These are phyloP conservation scores for Cepphus grylle DNA, from an alignment of 2,113 vertebrate species.

Conservation along the genomic window DNA sequence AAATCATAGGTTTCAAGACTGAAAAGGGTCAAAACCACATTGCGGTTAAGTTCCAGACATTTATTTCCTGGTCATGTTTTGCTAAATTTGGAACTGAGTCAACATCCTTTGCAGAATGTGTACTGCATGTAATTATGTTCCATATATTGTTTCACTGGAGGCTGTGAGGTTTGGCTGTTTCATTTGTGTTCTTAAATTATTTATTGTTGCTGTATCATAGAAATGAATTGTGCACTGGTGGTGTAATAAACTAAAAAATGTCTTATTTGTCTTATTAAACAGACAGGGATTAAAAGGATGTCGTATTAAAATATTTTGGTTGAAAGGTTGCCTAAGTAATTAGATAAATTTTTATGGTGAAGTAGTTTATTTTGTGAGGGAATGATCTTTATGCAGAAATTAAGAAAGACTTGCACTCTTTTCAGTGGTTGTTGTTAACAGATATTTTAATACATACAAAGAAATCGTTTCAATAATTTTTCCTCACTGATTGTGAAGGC, in stretches of 20 bases:
- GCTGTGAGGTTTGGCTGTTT: neutral
- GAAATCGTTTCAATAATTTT: neutral
- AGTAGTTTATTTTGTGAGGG: neutral
- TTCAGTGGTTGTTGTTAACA: neutral
- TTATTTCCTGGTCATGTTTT: conserved; percentile 3
- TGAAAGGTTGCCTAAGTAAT: neutral
- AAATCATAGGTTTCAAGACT: neutral
- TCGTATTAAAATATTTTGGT: neutral
- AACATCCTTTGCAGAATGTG: conserved; percentile 1
- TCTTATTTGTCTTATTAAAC: neutral
- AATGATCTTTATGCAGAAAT: neutral
- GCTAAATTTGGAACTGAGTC: neutral
- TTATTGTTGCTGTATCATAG: neutral
- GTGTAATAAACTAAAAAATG: neutral
- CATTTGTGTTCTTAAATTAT: neutral
- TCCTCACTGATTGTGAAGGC: neutral
- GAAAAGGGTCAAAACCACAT: neutral
- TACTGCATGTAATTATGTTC: neutral
- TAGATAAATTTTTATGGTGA: neutral
- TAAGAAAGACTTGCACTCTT: neutral
- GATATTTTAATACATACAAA: neutral
- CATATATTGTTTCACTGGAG: neutral
- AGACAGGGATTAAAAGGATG: neutral
- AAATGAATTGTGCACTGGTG: neutral
- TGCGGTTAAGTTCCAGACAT: neutral